Conservation (phyloP, 2,113 vertebrate genomes). For the Rostratula benghalensis region DNA sequence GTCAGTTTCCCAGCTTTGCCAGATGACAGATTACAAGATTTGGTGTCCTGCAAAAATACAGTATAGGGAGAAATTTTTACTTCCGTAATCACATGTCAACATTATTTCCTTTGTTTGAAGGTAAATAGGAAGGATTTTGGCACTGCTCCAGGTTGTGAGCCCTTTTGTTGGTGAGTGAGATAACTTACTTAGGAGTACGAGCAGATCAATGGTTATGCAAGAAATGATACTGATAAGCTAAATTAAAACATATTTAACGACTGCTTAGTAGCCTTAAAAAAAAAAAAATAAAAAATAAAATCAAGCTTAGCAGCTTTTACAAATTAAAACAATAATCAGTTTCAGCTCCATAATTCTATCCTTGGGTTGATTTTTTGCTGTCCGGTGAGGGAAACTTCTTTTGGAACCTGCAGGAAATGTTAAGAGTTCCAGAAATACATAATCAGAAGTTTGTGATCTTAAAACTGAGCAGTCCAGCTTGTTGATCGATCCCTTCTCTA, state of each 20-base stretch:
- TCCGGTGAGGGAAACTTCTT: not conserved
- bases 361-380: not conserved
- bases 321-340: constrained; percentile 8
- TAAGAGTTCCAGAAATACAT: not conserved
- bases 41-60: not conserved
- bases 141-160: not conserved
- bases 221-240: not conserved
- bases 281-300: not conserved
- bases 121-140: not conserved
- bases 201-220: not conserved
- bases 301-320: not conserved
- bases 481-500: not conserved
- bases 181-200: not conserved
- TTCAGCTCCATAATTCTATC: not conserved
- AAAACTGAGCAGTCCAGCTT: not conserved
- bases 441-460: not conserved
- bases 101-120: not conserved
- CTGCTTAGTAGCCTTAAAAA: not conserved
- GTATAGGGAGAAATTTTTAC: not conserved
- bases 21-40: not conserved
- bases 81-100: not conserved
- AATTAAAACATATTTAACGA: constrained; percentile 11
- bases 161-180: not conserved
- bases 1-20: not conserved
- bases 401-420: not conserved